Evolutionary conservation across 53 echinoderm and acorn worm genomes (phyloP).

Genomic region (Henricia sp.): DNA sequence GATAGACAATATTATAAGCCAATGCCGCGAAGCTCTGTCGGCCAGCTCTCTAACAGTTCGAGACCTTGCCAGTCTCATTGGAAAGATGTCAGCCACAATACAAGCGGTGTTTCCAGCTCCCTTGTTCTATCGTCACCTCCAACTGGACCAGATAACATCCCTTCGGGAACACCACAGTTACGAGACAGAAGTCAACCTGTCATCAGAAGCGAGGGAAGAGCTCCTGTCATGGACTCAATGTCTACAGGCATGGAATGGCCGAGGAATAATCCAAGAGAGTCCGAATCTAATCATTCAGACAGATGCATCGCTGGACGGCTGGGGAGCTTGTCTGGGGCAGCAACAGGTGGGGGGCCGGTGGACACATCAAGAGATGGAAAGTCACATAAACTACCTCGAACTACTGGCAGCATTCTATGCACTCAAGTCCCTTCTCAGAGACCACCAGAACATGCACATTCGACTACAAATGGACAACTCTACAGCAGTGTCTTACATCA

Average conservation of each 20-base stretch:
- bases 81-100: conserved; percentile 39
- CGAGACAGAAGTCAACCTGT: conserved; percentile 20
- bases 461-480: too few relatives aligned
- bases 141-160: conserved; percentile 37
- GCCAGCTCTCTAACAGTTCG: conserved; percentile 9
- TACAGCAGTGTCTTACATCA: too few relatives aligned
- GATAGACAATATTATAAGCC: background rate
- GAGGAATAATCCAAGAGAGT: background rate
- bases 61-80: conserved; percentile 53
- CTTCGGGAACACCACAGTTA: conserved; percentile 7
- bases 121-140: conserved; percentile 31
- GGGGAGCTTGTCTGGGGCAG: too few relatives aligned
- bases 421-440: conserved; percentile 39
- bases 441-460: background rate
- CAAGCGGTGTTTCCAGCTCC: conserved; percentile 47
- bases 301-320: conserved; percentile 62
- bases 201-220: conserved; percentile 20
- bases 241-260: background rate
- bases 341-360: conserved; percentile 56
- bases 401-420: conserved; percentile 52
- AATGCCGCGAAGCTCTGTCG: background rate
- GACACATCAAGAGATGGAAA: conserved; percentile 44
- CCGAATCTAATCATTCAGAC: conserved; percentile 6
- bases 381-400: conserved; percentile 50
- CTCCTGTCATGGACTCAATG: conserved; percentile 43